Conservation (phyloP, 2,888 invertebrate species). For the Strigamia maritima region DNA sequence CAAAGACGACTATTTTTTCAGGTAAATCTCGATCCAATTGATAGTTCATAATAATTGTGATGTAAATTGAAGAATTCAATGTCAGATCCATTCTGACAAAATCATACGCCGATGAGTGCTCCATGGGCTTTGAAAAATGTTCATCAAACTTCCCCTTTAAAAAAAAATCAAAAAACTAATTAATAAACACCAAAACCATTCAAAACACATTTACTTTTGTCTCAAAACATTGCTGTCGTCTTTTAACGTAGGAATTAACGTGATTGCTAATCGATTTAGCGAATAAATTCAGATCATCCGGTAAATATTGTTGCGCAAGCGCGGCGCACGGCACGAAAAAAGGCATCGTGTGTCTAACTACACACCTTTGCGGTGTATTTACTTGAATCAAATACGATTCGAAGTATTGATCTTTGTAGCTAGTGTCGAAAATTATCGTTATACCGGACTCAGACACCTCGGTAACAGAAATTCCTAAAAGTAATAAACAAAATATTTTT, state of each 20-base stretch:
- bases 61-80: not conserved
- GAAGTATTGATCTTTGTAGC: not conserved
- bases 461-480: not conserved
- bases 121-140: not conserved
- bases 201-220: not conserved
- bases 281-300: not conserved
- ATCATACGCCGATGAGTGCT: not conserved
- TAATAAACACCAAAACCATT: not conserved
- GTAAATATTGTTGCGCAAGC: not conserved
- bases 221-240: not conserved
- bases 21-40: not conserved
- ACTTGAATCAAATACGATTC: not conserved
- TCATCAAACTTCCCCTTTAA: not conserved
- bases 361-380: not conserved
- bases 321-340: not conserved
- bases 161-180: not conserved
- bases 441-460: not conserved
- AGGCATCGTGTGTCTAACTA: not conserved
- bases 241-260: not conserved
- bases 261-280: not conserved
- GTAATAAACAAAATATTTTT: not conserved
- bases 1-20: not conserved
- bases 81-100: not conserved
- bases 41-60: not conserved
- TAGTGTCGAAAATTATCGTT: not conserved